phyloP scores from a whole-genome alignment of 2,797 vertebrate genomes.

The Leptodactylus fallax region DNA sequence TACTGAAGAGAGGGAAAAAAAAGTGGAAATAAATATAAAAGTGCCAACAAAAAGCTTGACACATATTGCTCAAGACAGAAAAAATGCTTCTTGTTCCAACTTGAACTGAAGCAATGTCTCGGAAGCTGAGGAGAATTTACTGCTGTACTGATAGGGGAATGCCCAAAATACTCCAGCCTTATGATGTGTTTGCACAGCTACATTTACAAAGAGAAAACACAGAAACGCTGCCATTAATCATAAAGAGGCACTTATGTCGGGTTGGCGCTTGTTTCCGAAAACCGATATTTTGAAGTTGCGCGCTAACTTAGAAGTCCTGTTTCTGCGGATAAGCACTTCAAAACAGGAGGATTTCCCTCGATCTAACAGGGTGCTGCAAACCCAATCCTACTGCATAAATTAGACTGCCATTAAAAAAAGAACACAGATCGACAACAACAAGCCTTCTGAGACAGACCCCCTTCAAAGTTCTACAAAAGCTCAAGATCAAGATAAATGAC shows the following conservation, averaged over 20 bases:
- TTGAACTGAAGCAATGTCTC: slow-evolving; percentile 10
- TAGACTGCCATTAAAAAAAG: slow-evolving; percentile 14
- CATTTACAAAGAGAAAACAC: slow-evolving; percentile 30
- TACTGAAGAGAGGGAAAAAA: neutral
- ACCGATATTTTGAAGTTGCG: too few species aligned
- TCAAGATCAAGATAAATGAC: neutral
- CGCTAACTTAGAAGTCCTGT: neutral
- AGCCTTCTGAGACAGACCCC: neutral
- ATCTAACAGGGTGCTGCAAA: neutral
- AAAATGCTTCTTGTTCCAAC: slow-evolving; percentile 32
- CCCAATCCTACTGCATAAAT: neutral
- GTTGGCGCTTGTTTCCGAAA: too few species aligned
- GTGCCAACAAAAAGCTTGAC: slow-evolving; percentile 17
- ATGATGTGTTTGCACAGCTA: slow-evolving; percentile 49
- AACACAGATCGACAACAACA: neutral
- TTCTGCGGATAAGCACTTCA: neutral
- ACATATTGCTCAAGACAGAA: slow-evolving; percentile 35
- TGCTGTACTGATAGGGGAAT: slow-evolving; percentile 21
- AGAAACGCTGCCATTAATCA: slow-evolving; percentile 38
- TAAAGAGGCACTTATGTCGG: neutral
- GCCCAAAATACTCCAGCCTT: slow-evolving; percentile 45
- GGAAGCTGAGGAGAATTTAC: slow-evolving; percentile 41
- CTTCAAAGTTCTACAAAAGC: neutral
- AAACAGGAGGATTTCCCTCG: neutral
- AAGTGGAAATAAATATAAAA: slow-evolving; percentile 27